A percentile compares a stretch with the other conserved stretches of the same genome.
These are phyloP conservation scores for Lutraria rhynchaena DNA, from an alignment of 1,140 invertebrate genomes.

Conservation along the genomic window DNA sequence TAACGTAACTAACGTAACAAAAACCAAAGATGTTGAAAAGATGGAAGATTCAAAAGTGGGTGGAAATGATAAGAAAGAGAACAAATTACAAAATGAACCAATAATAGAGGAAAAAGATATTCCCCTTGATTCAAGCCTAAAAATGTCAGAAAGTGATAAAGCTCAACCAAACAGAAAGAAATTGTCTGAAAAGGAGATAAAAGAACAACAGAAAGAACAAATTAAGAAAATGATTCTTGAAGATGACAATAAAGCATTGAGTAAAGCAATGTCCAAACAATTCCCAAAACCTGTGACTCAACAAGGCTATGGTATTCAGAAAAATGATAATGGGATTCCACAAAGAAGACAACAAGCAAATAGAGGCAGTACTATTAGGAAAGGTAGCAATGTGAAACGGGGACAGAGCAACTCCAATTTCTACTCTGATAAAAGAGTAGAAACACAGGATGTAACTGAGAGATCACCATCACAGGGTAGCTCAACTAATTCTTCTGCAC, in stretches of 20 bases:
- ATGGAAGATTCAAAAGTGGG: neutral
- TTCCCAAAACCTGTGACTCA: neutral
- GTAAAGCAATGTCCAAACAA: neutral
- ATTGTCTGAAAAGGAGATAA: neutral
- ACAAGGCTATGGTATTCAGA: neutral
- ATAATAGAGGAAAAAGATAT: neutral
- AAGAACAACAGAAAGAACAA: constrained; percentile 13
- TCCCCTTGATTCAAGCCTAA: neutral
- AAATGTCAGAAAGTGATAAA: no score
- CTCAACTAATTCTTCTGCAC: neutral
- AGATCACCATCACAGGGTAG: neutral
- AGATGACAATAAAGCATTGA: constrained; percentile 29
- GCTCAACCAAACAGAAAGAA: neutral
- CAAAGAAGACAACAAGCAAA: neutral
- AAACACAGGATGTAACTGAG: no score
- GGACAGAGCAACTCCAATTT: neutral
- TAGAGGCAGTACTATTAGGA: neutral
- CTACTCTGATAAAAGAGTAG: neutral
- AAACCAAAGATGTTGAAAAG: neutral
- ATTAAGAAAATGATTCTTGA: constrained; percentile 28
- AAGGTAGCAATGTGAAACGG: constrained; percentile 37
- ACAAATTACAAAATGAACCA: neutral
- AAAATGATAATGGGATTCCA: neutral
- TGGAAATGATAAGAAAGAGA: neutral
- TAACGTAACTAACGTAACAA: neutral